phyloP scores from a whole-genome alignment of 2,888 invertebrate genomes.

The Choreutis nemorana region DNA sequence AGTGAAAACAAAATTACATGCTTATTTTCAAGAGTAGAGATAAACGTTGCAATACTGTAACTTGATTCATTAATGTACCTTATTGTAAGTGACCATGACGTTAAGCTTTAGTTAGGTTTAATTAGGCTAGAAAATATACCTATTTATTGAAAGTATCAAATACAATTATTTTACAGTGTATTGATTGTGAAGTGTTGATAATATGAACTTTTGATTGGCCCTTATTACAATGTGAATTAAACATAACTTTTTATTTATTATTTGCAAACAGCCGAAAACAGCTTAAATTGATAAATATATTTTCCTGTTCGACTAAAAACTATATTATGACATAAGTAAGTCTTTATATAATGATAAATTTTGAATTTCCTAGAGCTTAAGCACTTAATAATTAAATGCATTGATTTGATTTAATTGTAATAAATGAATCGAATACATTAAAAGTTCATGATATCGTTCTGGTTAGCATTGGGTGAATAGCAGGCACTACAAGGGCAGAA shows the following conservation, averaged over 20 bases:
- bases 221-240: neutral
- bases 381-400: conserved; percentile 14
- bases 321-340: neutral
- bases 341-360: conserved; percentile 23
- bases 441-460: too few species aligned
- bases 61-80: too few species aligned
- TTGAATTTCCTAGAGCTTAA: conserved; percentile 26
- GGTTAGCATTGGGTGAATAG: too few species aligned
- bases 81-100: conserved; percentile 29
- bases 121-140: conserved; percentile 12
- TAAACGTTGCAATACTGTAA: conserved; percentile 18
- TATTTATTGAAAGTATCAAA: neutral
- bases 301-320: neutral
- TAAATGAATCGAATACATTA: neutral
- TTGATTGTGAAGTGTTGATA: too few species aligned
- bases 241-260: neutral
- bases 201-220: neutral
- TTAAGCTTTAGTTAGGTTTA: conserved; percentile 37
- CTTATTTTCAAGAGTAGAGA: conserved; percentile 14
- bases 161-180: neutral
- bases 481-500: too few species aligned
- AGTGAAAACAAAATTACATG: conserved; percentile 4
- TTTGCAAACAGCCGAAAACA: neutral
- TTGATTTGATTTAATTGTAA: conserved; percentile 5
- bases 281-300: neutral